Evolutionary conservation across 2,113 vertebrate genomes (phyloP).

Genomic region (Tachuris rubrigastra): DNA sequence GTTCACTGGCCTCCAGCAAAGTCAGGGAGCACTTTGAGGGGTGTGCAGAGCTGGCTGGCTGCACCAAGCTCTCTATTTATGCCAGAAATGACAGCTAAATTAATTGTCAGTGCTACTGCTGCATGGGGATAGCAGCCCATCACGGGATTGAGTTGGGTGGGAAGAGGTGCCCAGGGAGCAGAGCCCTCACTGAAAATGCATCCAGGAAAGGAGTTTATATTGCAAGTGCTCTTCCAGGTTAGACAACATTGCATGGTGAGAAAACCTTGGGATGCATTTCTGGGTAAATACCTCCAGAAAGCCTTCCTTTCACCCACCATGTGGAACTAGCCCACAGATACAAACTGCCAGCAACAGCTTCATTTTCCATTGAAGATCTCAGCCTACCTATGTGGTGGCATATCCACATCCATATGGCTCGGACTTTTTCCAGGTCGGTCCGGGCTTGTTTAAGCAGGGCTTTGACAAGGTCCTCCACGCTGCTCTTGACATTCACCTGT

Average conservation of each 20-base stretch:
- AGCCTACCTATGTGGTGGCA: conserved; percentile 83
- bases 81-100: neutral
- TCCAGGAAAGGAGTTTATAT: neutral
- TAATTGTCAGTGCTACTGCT: neutral
- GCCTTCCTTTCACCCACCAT: neutral
- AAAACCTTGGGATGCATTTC: neutral
- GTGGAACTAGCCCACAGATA: neutral
- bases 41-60: neutral
- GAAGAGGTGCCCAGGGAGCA: neutral
- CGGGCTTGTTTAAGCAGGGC: conserved; percentile 73
- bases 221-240: neutral
- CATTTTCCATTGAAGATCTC: neutral
- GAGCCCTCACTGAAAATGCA: neutral
- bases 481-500: conserved; percentile 69
- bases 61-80: neutral
- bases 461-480: conserved; percentile 73
- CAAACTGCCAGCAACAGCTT: neutral
- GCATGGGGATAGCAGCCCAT: neutral
- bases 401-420: conserved; percentile 84
- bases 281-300: neutral
- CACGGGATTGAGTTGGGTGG: neutral
- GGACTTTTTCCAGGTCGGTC: conserved; percentile 79
- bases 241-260: no score
- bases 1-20: neutral
- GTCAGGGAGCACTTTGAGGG: neutral